phyloP scores from a whole-genome alignment of 2,888 invertebrate genomes.

The Esperia sulphurella region DNA sequence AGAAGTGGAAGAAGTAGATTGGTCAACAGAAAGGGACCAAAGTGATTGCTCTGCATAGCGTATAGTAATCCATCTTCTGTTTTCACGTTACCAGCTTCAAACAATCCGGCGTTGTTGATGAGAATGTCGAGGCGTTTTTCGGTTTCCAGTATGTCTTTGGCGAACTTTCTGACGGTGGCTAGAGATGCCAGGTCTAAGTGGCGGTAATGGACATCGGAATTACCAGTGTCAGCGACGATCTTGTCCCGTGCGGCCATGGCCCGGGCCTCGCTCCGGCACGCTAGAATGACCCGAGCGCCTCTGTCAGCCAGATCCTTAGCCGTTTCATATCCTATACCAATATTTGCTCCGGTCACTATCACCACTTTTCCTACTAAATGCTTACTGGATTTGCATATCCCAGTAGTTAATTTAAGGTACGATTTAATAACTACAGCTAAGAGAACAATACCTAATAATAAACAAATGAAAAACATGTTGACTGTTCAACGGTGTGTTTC shows the following conservation, averaged over 20 bases:
- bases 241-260: constrained; percentile 76
- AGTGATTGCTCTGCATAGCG: constrained; percentile 79
- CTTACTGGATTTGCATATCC: constrained; percentile 42
- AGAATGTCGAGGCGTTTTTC: constrained; percentile 79
- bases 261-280: constrained; percentile 84
- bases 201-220: constrained; percentile 37
- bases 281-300: constrained; percentile 88
- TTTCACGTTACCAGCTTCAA: constrained; percentile 47
- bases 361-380: constrained; percentile 88
- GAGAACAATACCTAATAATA: constrained; percentile 23
- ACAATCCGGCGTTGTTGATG: constrained; percentile 81
- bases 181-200: constrained; percentile 66
- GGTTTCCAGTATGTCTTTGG: constrained; percentile 69
- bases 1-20: constrained; percentile 75
- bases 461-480: constrained; percentile 26
- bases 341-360: constrained; percentile 90
- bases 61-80: constrained; percentile 81
- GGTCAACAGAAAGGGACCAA: constrained; percentile 84
- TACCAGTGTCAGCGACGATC: constrained; percentile 27
- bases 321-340: constrained; percentile 89
- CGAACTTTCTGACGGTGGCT: constrained; percentile 76
- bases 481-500: neutral
- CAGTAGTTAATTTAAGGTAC: constrained; percentile 31
- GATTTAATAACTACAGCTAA: constrained; percentile 20
- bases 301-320: constrained; percentile 84